phyloP scores from a whole-genome alignment of 2,113 vertebrate species.

The Budorcas taxicolor region DNA sequence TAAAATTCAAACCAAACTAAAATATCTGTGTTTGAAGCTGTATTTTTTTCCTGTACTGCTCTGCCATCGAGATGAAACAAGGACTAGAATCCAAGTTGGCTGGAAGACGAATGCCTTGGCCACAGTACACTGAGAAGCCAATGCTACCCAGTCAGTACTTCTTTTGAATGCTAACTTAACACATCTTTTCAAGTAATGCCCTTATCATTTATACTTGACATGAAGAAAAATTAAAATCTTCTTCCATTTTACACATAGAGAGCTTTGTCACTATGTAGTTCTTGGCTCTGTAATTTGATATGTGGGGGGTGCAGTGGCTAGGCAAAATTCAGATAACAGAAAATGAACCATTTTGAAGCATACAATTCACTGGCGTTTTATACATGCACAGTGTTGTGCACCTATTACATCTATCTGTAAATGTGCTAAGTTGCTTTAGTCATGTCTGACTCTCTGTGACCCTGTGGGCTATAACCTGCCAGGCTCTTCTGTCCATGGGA shows the following conservation, averaged over 20 bases:
- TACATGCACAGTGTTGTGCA: background rate
- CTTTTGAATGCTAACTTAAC: background rate
- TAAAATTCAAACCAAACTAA: background rate
- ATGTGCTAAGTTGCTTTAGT: background rate
- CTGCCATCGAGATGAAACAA: background rate
- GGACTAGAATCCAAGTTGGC: background rate
- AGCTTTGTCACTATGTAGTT: background rate
- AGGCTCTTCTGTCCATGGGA: background rate
- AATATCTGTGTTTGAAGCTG: background rate
- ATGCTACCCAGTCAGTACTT: background rate
- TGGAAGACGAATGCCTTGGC: background rate
- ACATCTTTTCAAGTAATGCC: conserved; percentile 2
- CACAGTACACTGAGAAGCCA: background rate
- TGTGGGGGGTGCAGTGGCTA: background rate
- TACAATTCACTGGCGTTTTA: background rate
- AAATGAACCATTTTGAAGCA: background rate
- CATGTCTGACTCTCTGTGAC: background rate
- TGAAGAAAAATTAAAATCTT: background rate
- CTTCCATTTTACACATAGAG: background rate
- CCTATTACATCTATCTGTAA: background rate
- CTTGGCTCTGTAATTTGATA: background rate
- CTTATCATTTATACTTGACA: background rate
- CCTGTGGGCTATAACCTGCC: background rate
- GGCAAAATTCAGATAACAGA: background rate
- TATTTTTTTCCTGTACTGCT: background rate